Evolutionary conservation across 2,888 invertebrate genomes (phyloP).

Genomic region (Catocala nupta): DNA sequence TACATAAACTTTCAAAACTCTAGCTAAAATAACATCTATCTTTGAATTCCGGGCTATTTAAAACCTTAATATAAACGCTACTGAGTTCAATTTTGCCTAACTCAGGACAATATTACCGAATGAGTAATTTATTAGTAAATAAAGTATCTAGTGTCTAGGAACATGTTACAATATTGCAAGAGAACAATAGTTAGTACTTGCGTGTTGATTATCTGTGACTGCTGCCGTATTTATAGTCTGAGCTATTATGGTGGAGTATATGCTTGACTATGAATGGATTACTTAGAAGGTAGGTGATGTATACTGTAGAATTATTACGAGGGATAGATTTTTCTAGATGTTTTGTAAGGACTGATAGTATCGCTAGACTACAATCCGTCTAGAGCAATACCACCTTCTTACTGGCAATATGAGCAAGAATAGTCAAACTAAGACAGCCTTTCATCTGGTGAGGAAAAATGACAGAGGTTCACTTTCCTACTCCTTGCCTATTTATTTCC

Average conservation of each 20-base stretch:
- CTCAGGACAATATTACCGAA: constrained; percentile 5
- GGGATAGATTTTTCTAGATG: too few species aligned
- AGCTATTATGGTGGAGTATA: neutral
- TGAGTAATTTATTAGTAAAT: constrained; percentile 28
- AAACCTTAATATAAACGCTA: neutral
- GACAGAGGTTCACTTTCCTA: too few species aligned
- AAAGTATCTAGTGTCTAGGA: constrained; percentile 12
- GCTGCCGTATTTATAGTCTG: constrained; percentile 6
- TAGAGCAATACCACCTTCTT: too few species aligned
- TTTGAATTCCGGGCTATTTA: neutral
- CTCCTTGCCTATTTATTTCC: too few species aligned
- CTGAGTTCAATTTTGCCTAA: neutral
- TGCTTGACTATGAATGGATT: constrained; percentile 9
- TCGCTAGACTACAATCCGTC: too few species aligned
- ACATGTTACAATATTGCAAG: constrained; percentile 18
- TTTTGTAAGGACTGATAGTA: too few species aligned
- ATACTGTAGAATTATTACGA: too few species aligned
- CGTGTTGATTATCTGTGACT: constrained; percentile 22
- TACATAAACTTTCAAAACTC: neutral
- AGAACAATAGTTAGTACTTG: constrained; percentile 27
- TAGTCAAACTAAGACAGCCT: too few species aligned
- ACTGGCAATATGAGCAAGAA: too few species aligned
- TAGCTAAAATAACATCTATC: neutral
- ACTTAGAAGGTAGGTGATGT: too few species aligned
- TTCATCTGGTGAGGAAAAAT: too few species aligned